These are phyloP conservation scores for Marisa cornuarietis DNA, from an alignment of 1,140 invertebrate genomes.

Conservation along the genomic window DNA sequence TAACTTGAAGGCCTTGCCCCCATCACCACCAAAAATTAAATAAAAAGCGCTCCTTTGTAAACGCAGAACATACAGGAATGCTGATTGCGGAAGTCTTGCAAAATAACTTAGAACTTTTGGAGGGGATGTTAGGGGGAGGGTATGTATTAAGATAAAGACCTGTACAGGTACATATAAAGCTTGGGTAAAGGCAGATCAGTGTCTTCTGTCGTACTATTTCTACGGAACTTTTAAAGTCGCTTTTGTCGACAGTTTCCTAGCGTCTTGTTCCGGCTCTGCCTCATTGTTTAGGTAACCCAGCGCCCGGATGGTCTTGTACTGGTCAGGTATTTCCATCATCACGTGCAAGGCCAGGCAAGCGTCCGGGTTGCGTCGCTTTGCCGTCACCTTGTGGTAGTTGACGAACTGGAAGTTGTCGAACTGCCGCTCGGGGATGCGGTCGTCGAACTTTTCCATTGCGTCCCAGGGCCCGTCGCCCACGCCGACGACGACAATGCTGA, in stretches of 20 bases:
- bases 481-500: constrained; percentile 72
- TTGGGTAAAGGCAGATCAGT: background rate
- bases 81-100: too few relatives aligned
- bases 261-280: background rate
- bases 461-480: constrained; percentile 72
- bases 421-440: constrained; percentile 67
- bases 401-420: constrained; percentile 74
- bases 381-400: constrained; percentile 66
- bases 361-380: constrained; percentile 64
- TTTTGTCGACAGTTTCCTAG: background rate
- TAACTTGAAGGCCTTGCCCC: too few relatives aligned
- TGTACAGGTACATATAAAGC: background rate
- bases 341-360: constrained; percentile 68
- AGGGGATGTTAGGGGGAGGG: too few relatives aligned
- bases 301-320: constrained; percentile 69
- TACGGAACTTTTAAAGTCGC: background rate
- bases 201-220: background rate
- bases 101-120: too few relatives aligned
- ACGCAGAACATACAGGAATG: too few relatives aligned
- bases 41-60: too few relatives aligned
- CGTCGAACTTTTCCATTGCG: constrained; percentile 70
- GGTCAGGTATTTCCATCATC: constrained; percentile 70
- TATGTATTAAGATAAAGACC: background rate
- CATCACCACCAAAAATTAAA: too few relatives aligned
- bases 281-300: constrained; percentile 46